These are phyloP conservation scores for Pluvianellus socialis DNA, from an alignment of 2,113 vertebrate genomes.

Conservation along the genomic window DNA sequence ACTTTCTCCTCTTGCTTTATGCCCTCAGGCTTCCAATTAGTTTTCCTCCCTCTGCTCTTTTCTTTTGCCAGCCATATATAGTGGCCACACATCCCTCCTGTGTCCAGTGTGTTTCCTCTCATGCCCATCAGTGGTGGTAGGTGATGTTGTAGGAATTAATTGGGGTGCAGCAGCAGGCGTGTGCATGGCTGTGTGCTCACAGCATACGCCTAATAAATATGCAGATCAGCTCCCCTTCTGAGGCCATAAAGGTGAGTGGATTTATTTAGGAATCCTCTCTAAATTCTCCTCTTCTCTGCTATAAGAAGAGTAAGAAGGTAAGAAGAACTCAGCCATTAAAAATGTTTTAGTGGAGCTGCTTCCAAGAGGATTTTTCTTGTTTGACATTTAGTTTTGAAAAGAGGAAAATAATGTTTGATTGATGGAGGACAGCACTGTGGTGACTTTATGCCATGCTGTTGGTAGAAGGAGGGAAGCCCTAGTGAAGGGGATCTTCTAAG, in stretches of 20 bases:
- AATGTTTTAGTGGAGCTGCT: background rate
- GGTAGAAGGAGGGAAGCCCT: background rate
- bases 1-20: background rate
- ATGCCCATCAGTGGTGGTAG: background rate
- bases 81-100: background rate
- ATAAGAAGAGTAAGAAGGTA: background rate
- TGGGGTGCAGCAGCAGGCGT: background rate
- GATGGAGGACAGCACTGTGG: too few relatives aligned
- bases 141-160: background rate
- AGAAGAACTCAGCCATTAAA: background rate
- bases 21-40: background rate
- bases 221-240: background rate
- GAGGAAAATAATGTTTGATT: too few relatives aligned
- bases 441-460: rapidly evolving
- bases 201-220: background rate
- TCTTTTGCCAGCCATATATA: background rate
- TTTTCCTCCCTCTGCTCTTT: background rate
- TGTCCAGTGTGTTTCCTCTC: background rate
- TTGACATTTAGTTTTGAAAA: too few relatives aligned
- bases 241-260: background rate
- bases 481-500: too few relatives aligned
- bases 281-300: background rate
- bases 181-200: background rate
- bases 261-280: background rate
- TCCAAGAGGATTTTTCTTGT: background rate